Evolutionary conservation across 1,140 invertebrate genomes (phyloP).

Genomic region (Nephila pilipes): DNA sequence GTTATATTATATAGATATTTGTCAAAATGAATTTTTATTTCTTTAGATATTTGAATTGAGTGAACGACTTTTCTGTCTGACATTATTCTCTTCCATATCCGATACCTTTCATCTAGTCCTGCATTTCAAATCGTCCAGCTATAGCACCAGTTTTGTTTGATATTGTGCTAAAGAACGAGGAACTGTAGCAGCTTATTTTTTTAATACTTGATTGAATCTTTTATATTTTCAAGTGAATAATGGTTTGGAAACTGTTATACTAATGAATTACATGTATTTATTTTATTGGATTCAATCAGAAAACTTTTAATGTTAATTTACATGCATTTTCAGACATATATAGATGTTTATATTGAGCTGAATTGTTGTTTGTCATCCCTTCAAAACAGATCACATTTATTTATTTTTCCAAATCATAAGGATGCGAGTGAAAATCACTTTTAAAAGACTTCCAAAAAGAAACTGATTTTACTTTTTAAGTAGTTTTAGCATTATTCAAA

Average conservation of each 20-base stretch:
- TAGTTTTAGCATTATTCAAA: neutral
- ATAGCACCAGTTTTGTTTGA: neutral
- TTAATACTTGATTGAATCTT: neutral
- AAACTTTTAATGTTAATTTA: neutral
- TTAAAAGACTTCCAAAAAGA: neutral
- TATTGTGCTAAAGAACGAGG: neutral
- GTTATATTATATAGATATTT: too few relatives aligned
- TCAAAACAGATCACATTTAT: neutral
- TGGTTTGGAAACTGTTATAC: neutral
- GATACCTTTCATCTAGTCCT: conserved; percentile 17
- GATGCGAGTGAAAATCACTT: neutral
- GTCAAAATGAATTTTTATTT: neutral
- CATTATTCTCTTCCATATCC: neutral
- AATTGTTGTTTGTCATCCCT: neutral
- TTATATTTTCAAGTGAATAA: neutral
- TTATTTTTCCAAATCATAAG: neutral
- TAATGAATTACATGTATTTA: neutral
- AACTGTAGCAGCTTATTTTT: neutral
- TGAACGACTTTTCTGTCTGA: neutral
- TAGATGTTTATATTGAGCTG: neutral
- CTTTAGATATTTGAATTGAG: conserved; percentile 17
- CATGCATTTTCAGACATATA: too few relatives aligned
- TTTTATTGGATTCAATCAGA: neutral
- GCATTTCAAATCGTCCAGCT: neutral
- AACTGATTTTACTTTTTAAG: neutral